Evolutionary conservation across 2,113 vertebrate species (phyloP).

Genomic region (Notarius quadriscutis): DNA sequence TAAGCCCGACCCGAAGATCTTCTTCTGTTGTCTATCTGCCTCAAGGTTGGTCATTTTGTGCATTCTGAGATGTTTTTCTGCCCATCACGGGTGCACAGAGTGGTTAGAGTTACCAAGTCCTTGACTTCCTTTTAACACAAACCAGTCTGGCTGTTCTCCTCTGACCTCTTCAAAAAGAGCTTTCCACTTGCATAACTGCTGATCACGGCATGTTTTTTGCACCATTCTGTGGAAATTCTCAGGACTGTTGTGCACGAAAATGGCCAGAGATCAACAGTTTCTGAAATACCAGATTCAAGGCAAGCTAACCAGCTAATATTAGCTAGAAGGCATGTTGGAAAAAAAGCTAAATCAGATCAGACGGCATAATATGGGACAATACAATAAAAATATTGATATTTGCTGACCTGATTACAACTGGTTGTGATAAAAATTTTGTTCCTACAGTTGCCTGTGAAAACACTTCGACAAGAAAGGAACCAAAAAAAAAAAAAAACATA

Average conservation of each 20-base stretch:
- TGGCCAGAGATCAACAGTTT: neutral
- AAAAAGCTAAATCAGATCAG: neutral
- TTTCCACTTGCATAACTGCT: neutral
- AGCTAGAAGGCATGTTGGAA: neutral
- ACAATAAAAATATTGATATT: too few relatives aligned
- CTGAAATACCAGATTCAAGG: neutral
- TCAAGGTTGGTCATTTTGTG: neutral
- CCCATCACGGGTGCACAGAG: neutral
- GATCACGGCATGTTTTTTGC: neutral
- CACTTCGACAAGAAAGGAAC: neutral
- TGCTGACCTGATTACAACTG: neutral
- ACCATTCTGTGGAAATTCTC: neutral
- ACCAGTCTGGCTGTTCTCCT: neutral
- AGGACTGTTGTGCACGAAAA: neutral
- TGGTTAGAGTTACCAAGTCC: neutral
- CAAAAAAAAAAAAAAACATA: neutral
- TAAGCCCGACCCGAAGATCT: neutral
- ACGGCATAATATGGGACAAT: neutral
- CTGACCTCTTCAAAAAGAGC: neutral
- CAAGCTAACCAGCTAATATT: neutral
- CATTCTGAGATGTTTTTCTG: neutral
- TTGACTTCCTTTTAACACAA: neutral
- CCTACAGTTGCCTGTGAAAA: neutral
- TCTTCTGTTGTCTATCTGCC: neutral
- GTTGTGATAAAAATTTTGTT: neutral